phyloP scores from a whole-genome alignment of 2,113 vertebrate species.

The Piaya cayana region DNA sequence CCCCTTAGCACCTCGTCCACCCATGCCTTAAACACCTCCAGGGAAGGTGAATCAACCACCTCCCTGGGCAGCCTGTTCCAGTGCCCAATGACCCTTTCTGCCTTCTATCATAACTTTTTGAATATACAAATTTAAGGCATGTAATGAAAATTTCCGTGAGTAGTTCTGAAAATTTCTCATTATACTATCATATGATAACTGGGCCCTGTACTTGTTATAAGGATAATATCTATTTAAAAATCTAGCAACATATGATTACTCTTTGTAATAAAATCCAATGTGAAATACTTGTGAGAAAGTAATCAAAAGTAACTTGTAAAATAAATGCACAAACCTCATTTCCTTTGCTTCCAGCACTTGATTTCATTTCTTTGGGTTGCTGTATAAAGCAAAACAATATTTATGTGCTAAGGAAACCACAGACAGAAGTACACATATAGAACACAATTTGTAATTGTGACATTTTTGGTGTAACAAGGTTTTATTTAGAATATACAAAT shows the following conservation, averaged over 20 bases:
- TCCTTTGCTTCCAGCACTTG: constrained; percentile 87
- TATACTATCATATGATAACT: not conserved
- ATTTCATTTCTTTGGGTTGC: constrained; percentile 97
- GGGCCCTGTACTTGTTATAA: not conserved
- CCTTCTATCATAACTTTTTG: not conserved
- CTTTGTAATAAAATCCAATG: not conserved
- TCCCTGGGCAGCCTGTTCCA: too few species aligned
- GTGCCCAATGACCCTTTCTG: too few species aligned
- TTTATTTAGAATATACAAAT: not conserved
- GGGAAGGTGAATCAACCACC: too few species aligned
- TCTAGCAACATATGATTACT: not conserved
- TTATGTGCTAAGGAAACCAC: constrained; percentile 1
- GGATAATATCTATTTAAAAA: not conserved
- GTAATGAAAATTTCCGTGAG: not conserved
- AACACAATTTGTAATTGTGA: not conserved
- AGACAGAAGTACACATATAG: not conserved
- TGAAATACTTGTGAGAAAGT: not conserved
- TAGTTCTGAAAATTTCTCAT: not conserved
- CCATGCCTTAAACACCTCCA: too few species aligned
- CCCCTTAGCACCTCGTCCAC: too few species aligned
- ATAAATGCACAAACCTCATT: constrained; percentile 84
- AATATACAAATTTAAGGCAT: not conserved
- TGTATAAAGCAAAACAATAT: constrained; percentile 71
- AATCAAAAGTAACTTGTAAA: not conserved
- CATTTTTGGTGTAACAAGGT: not conserved